Evolutionary conservation across 2,797 vertebrate genomes (phyloP).

Genomic region (Brachymystax lenok): DNA sequence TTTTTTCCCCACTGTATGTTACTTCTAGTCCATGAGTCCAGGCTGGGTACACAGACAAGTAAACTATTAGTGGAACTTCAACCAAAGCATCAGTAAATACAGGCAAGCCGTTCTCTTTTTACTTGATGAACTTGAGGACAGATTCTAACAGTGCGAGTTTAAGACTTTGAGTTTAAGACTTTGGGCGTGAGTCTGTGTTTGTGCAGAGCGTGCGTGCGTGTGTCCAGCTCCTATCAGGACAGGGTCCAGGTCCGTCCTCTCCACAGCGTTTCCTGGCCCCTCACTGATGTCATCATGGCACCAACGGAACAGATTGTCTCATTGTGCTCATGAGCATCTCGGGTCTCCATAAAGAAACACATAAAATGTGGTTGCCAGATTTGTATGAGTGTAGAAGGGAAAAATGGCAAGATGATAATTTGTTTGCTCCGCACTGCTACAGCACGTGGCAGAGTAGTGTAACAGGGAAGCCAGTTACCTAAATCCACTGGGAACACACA

Average conservation of each 20-base stretch:
- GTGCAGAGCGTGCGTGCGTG: not conserved
- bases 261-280: conserved; percentile 1
- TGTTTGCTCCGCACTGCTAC: conserved; percentile 7
- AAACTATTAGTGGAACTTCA: too few relatives aligned
- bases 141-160: not conserved
- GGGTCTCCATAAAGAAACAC: conserved; percentile 1
- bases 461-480: not conserved
- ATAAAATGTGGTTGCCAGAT: conserved; percentile 27
- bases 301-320: conserved; percentile 23
- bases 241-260: not conserved
- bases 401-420: not conserved
- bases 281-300: conserved; percentile 23
- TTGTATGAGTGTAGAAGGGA: conserved; percentile 5
- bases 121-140: too few relatives aligned
- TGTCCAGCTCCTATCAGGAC: not conserved
- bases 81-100: too few relatives aligned
- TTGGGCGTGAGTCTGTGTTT: not conserved
- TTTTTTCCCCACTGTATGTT: too few relatives aligned
- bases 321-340: conserved; percentile 14
- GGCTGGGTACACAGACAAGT: not conserved
- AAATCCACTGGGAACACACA: not conserved
- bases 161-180: not conserved
- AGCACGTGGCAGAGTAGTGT: conserved; percentile 5
- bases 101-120: too few relatives aligned
- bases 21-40: too few relatives aligned